These are phyloP conservation scores for Tragelaphus oryx DNA, from an alignment of 2,797 vertebrate genomes.

Conservation along the genomic window DNA sequence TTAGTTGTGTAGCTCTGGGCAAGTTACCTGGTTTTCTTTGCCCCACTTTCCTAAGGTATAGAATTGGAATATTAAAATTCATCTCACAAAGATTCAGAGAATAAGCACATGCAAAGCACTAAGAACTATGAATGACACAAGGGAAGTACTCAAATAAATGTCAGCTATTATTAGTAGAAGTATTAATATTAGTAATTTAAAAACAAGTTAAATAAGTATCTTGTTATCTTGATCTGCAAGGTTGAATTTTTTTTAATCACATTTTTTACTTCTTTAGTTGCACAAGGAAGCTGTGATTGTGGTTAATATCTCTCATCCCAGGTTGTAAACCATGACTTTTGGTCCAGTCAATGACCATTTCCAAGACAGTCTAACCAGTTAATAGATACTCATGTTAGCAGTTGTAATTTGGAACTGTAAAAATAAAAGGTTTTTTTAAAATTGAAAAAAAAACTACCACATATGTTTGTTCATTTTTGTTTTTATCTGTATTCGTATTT, in stretches of 20 bases:
- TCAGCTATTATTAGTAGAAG: background rate
- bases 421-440: conserved; percentile 31
- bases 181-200: conserved; percentile 19
- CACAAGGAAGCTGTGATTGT: background rate
- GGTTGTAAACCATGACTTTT: background rate
- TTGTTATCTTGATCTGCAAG: background rate
- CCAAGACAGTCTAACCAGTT: conserved; percentile 9
- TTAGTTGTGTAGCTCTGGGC: background rate
- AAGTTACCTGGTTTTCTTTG: background rate
- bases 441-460: background rate
- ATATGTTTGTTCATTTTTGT: background rate
- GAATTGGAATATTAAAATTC: background rate
- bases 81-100: background rate
- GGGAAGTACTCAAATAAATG: background rate
- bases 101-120: background rate
- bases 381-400: background rate
- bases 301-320: background rate
- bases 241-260: background rate
- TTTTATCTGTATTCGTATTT: conserved; percentile 23
- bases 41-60: background rate
- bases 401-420: conserved; percentile 28
- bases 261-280: background rate
- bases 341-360: background rate
- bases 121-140: background rate
- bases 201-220: background rate